Base-by-base conservation (phyloP, 2,888 invertebrate species). In the Allacma fusca region DNA sequence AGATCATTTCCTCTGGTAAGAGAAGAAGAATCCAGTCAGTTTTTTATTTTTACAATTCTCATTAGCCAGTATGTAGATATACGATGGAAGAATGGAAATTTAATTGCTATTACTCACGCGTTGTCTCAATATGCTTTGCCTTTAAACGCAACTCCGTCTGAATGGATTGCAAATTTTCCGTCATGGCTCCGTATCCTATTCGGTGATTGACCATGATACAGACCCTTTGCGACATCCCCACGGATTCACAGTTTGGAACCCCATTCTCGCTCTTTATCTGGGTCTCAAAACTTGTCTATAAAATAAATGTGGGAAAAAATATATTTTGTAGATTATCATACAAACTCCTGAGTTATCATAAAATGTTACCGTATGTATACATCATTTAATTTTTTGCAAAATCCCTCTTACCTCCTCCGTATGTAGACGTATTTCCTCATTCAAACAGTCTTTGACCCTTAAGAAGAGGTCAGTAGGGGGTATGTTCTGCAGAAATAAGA, bases 341-440 rank as follows among this genome's bases (percentile, higher is more conserved):
- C n/a, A n/a, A n/a, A n/a, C n/a, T n/a, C n/a, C n/a, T n/a, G n/a
- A n/a, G n/a, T n/a, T n/a, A n/a, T n/a, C n/a, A n/a, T n/a, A n/a
- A n/a, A n/a, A n/a, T n/a, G n/a, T n/a, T n/a, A n/a, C n/a, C n/a
- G n/a, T n/a, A n/a, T n/a, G n/a, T n/a, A n/a, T n/a, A n/a, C n/a
- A n/a, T n/a, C n/a, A n/a, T n/a, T n/a, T n/a, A n/a, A n/a, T n/a
- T n/a, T n/a, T n/a, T n/a, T n/a, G n/a, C n/a, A n/a, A n/a, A n/a
- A n/a, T n/a, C n/a, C n/a, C n/a, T n/a, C 2, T 50, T 12, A 50
- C 50, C 50, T 50, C 50, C n/a, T 59, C 23, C 1, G 21, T 7
- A 0, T 59, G 57, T 16, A 72, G n/a, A 12, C 59, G 57, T 1
- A 72, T 28, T 34, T 72, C 72, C 59, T 72, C 72, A 29, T n/a